Evolutionary conservation across 1,140 invertebrate species (phyloP).

Genomic region (Bombus fervidus): DNA sequence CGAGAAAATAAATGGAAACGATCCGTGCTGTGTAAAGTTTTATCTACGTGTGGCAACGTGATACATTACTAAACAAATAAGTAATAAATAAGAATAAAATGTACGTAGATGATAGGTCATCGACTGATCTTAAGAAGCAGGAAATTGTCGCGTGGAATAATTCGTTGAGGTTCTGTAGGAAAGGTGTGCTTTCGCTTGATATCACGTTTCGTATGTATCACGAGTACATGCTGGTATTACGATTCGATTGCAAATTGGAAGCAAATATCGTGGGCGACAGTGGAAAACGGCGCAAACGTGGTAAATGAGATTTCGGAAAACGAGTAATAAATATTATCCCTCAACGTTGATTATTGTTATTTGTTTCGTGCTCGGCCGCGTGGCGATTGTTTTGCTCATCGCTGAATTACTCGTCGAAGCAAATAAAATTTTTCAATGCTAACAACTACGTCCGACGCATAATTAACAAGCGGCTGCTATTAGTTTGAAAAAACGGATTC

Average conservation of each 20-base stretch:
- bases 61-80: no score
- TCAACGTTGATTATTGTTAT: background rate
- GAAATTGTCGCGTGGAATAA: no score
- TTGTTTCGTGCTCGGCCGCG: background rate
- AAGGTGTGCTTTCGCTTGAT: background rate
- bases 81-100: no score
- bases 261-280: background rate
- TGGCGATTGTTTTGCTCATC: background rate
- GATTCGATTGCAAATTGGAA: background rate
- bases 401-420: background rate
- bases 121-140: no score
- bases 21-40: no score
- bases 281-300: background rate
- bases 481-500: slow-evolving; percentile 7
- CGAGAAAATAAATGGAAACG: no score
- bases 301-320: background rate
- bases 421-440: background rate
- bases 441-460: background rate
- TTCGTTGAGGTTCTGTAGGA: no score
- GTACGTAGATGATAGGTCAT: no score
- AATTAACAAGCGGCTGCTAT: slow-evolving; percentile 2
- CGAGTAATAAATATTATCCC: background rate
- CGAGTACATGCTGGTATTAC: background rate
- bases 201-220: background rate
- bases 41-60: no score